Base-by-base conservation (phyloP, 2,888 invertebrate species). In the Aleiodes testaceus region DNA sequence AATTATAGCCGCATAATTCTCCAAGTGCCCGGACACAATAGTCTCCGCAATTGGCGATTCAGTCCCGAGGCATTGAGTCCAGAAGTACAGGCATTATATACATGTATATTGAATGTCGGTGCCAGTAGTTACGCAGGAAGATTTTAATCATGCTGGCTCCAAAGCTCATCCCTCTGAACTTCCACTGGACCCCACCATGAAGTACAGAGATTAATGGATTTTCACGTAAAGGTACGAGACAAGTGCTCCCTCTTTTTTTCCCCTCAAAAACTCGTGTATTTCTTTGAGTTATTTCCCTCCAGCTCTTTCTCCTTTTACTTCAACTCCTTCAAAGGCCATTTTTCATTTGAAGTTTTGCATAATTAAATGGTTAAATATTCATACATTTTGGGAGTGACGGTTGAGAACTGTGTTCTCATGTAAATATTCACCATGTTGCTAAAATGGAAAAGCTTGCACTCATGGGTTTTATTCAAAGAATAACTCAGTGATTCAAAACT, bases 121-220 rank as follows among this genome's bases (percentile, higher is more conserved):
- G 42, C 12, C 45, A 42, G 26, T 18, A 70, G 61, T 66, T n/a
- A 44, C 44, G 55, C 45, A 72, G 69, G 55, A 73, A 71, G 71
- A 73, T 72, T 70, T 70, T 73, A 73, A 76, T 73, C 70, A 73
- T 67, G 66, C 72, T 63, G 55, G 68, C 68, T 70, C 64, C 65
- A 64, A 53, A 66, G 50, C 63, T 44, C 63, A 36, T 42, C 14
- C 50, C 44, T 50, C 30, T 30, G 36, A 45, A 55, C 44, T 67
- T 72, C 69, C 63, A 52, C 45, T 47, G 66, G 59, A 59, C 49
- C 30, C 44, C 63, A 22, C 18, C 66, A 69, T 18, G 61, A 69
- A 68, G 53, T 73, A 64, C 70, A 45, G 47, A 72, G 75, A 75
- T 75, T 73, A 76, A 72, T 70, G 72, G 70, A 65, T 73, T 69